phyloP scores from a whole-genome alignment of 35 echinoderm and acorn worm genomes.

The Ptychodera flava region DNA sequence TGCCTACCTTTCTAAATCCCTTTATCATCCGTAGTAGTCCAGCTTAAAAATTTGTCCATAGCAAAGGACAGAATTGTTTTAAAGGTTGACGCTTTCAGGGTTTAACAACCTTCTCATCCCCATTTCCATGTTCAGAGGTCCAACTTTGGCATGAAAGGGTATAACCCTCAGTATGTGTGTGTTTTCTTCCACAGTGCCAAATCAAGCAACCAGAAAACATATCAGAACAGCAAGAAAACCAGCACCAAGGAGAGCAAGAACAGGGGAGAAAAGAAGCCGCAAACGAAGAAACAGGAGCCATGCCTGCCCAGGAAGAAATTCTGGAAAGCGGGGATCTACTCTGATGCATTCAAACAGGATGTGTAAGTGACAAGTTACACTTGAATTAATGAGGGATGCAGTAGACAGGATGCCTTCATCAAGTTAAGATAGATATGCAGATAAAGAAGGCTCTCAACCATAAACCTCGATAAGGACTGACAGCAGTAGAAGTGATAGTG shows the following conservation, averaged over 20 bases:
- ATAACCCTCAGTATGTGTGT: no score
- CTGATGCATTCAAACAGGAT: conserved; percentile 79
- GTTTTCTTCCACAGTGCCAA: not conserved
- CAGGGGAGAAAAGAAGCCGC: not conserved
- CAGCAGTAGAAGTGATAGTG: not conserved
- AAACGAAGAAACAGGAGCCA: not conserved
- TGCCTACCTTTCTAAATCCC: no score
- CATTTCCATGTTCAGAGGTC: no score
- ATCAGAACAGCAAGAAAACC: not conserved
- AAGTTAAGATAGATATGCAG: not conserved
- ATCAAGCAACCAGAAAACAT: not conserved
- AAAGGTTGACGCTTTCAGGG: no score
- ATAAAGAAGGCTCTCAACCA: not conserved
- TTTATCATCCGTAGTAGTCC: no score
- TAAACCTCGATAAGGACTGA: not conserved
- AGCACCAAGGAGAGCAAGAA: not conserved
- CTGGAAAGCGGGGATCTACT: conserved; percentile 98
- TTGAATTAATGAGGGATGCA: not conserved
- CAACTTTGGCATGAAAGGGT: no score
- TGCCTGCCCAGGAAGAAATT: conserved; percentile 59
- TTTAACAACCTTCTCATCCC: no score
- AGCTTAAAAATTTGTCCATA: no score
- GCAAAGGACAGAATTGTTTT: no score
- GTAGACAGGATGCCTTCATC: not conserved
- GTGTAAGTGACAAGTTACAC: conserved; percentile 28